Evolutionary conservation across 2,113 vertebrate species (phyloP), one percentile per base, ranked within the genome.

Genomic region (Pygoscelis antarcticus): DNA sequence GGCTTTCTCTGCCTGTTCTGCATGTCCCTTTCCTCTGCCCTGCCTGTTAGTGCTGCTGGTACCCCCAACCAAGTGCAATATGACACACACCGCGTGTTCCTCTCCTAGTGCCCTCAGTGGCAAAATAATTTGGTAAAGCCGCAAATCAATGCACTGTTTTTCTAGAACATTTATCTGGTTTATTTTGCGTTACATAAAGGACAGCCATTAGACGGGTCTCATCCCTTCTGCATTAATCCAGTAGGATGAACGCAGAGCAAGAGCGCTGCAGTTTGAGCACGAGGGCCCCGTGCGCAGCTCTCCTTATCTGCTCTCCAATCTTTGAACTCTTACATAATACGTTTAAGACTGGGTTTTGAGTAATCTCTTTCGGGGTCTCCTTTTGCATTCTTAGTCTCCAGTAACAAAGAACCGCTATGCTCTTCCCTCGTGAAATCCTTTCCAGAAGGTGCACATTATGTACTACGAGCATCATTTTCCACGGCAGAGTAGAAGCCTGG

Each of bases 371-470:
- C 89, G 92, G 88, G 76, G 79, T 90, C 79, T 97, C 88, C 77
- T 96, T 95, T 88, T 95, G 77, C 20, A 1, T 96, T 75, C 91
- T 89, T 80, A 93, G 58, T 87, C 75, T 91, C n/a, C 54, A 49
- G 70, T 77, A 89, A 88, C 72, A 95, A 93, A 95, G 85, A 91
- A 71, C 76, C 6, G 20, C 47, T 84, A 0, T n/a, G n/a, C 76
- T 96, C 51, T 91, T 93, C 76, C 69, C 79, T 71, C 1, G 4
- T 75, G 46, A 96, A 97, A 98, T 97, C 87, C 92, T 90, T 95
- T 95, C 95, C 93, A 97, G 94, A 97, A 96, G 95, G 94, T 93
- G 64, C 79, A 80, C 38, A 44, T 98, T 97, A 96, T 96, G 92
- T 94, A n/a, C 60, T 80, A 61, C 0, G 3, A 95, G 92, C 92